These are phyloP conservation scores for Drosophila saltans DNA, from an alignment of 1,140 invertebrate genomes.

Conservation along the genomic window DNA sequence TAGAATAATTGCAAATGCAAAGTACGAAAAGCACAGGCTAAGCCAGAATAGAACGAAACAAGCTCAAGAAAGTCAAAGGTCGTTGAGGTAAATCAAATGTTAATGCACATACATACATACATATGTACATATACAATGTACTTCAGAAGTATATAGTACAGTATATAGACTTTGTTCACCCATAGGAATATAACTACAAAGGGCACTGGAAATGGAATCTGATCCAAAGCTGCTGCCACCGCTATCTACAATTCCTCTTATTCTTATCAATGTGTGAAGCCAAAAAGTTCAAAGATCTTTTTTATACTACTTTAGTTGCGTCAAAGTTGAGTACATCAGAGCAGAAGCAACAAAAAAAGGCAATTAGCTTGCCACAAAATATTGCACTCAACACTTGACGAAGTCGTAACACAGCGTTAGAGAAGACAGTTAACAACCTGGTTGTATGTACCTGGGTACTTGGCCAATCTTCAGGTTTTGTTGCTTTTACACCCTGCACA, in stretches of 20 bases:
- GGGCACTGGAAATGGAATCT: background rate
- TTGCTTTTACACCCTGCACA: background rate
- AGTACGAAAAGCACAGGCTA: conserved; percentile 37
- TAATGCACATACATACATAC: conserved; percentile 13
- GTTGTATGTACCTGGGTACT: conserved; percentile 11
- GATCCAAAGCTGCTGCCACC: background rate
- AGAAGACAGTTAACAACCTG: conserved; percentile 2
- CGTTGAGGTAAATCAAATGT: conserved; percentile 13
- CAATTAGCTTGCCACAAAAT: conserved; percentile 17
- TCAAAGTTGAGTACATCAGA: conserved; percentile 22
- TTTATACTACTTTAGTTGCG: conserved; percentile 1
- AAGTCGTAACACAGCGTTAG: background rate
- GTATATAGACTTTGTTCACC: conserved; percentile 37
- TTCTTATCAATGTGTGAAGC: conserved; percentile 51
- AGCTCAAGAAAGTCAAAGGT: conserved; percentile 45
- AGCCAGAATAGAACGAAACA: background rate
- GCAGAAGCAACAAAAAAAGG: conserved; percentile 1
- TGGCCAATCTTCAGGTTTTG: conserved; percentile 4
- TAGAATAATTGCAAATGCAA: conserved; percentile 42
- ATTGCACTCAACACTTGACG: conserved; percentile 1
- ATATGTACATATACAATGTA: background rate
- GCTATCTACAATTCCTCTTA: conserved; percentile 36
- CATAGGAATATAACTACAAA: background rate
- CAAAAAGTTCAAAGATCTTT: conserved; percentile 61
- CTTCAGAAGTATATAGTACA: too few relatives aligned